Conservation (phyloP, 2,113 vertebrate species). For the Verasper variegatus region DNA sequence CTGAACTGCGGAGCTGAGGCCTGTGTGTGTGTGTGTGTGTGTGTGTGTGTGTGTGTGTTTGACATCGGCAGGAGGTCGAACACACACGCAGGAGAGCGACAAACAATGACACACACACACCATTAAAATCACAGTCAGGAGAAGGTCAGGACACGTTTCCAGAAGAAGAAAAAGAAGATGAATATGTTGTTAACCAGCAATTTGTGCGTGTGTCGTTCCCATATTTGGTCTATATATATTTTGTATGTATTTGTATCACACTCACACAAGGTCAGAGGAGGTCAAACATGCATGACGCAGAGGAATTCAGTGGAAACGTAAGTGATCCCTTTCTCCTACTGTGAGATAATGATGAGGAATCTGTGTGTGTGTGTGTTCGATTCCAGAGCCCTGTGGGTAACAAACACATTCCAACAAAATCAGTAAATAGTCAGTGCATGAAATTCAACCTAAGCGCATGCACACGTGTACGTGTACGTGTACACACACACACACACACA, state of each 20-base stretch:
- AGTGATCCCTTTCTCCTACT: constrained; percentile 31
- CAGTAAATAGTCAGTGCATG: constrained; percentile 68
- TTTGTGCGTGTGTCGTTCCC: too few relatives aligned
- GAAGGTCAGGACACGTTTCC: too few relatives aligned
- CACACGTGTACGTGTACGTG: neutral
- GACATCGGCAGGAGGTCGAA: neutral
- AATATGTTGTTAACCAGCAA: too few relatives aligned
- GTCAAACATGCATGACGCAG: neutral
- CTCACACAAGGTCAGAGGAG: neutral
- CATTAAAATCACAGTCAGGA: neutral
- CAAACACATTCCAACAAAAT: constrained; percentile 74
- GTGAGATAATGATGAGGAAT: constrained; percentile 42
- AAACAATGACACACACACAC: neutral
- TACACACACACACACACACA: constrained; percentile 29
- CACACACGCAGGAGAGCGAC: neutral
- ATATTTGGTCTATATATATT: neutral
- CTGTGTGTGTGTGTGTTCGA: constrained; percentile 33
- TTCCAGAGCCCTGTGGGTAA: constrained; percentile 61
- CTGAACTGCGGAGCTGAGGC: neutral
- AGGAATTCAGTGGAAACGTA: constrained; percentile 33
- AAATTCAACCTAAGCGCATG: constrained; percentile 61
- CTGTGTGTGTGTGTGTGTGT: neutral
- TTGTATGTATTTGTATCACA: neutral
- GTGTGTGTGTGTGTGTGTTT: neutral
- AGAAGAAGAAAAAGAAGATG: too few relatives aligned